phyloP scores from a whole-genome alignment of 2,113 vertebrate species.

The Xiphorhynchus elegans region DNA sequence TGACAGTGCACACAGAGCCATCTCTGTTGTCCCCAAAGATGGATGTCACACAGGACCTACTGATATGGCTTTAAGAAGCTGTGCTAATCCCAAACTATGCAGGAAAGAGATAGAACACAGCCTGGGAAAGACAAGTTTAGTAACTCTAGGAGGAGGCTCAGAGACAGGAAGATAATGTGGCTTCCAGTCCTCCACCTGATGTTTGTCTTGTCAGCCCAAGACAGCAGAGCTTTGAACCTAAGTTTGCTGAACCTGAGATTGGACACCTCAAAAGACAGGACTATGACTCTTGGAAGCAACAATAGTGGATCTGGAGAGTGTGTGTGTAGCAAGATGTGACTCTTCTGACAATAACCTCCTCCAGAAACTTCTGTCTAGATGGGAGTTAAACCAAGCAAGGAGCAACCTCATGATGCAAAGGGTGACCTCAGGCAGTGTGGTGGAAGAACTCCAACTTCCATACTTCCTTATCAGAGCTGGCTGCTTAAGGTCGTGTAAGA shows the following conservation, averaged over 20 bases:
- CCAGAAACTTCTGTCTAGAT: background rate
- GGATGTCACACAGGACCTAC: background rate
- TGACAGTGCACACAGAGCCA: background rate
- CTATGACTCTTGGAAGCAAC: background rate
- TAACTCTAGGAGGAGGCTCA: background rate
- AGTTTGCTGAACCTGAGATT: background rate
- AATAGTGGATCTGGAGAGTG: background rate
- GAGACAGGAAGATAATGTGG: background rate
- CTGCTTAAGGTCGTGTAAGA: background rate
- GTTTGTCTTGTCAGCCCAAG: background rate
- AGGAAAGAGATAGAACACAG: background rate
- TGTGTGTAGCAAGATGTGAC: background rate
- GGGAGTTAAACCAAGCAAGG: conserved; percentile 11
- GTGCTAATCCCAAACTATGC: background rate
- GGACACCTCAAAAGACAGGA: background rate
- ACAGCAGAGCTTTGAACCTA: background rate
- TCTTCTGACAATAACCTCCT: background rate
- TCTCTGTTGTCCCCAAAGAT: background rate
- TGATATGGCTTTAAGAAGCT: background rate
- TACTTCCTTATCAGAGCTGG: conserved; percentile 22
- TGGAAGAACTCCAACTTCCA: conserved; percentile 35
- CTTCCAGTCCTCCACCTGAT: background rate
- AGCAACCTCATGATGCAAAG: background rate
- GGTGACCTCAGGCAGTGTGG: background rate
- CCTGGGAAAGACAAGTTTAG: background rate